These are phyloP conservation scores for Lepus oiostolus DNA, from an alignment of 2,797 vertebrate genomes.

Conservation along the genomic window DNA sequence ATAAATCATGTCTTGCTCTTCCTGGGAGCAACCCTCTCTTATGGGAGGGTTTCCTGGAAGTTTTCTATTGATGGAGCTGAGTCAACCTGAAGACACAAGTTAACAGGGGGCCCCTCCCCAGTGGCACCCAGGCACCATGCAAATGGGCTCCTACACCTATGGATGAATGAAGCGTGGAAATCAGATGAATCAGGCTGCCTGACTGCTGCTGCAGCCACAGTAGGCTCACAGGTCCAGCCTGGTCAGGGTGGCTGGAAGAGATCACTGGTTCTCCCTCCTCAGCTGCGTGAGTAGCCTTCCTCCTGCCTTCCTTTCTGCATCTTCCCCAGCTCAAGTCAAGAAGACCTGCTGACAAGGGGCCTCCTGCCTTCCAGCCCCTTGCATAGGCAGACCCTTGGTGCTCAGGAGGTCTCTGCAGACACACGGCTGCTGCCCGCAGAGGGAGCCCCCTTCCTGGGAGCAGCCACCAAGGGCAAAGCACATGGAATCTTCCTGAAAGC, in stretches of 20 bases:
- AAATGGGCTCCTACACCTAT: not conserved
- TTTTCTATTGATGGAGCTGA: not conserved
- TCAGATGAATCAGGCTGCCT: not conserved
- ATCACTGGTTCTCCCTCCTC: not conserved
- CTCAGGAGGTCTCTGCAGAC: not conserved
- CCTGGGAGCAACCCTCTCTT: not conserved
- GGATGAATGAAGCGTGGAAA: slow-evolving; percentile 24
- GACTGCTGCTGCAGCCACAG: not conserved
- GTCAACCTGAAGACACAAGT: not conserved
- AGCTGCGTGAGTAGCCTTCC: not conserved
- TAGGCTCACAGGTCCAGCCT: not conserved
- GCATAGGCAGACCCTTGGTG: no score
- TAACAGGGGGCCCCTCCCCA: not conserved
- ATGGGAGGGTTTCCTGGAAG: not conserved
- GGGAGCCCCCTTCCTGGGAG: not conserved
- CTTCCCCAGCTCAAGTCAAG: not conserved
- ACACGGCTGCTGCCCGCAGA: no score
- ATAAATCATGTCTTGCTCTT: not conserved
- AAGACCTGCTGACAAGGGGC: not conserved
- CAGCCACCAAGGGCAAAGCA: not conserved
- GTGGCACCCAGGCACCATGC: not conserved
- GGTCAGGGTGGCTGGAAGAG: not conserved
- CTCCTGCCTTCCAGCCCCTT: not conserved
- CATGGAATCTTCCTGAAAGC: not conserved
- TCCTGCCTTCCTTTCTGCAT: not conserved